phyloP scores from a whole-genome alignment of 2,797 vertebrate species.

The Adrianichthys oophorus region DNA sequence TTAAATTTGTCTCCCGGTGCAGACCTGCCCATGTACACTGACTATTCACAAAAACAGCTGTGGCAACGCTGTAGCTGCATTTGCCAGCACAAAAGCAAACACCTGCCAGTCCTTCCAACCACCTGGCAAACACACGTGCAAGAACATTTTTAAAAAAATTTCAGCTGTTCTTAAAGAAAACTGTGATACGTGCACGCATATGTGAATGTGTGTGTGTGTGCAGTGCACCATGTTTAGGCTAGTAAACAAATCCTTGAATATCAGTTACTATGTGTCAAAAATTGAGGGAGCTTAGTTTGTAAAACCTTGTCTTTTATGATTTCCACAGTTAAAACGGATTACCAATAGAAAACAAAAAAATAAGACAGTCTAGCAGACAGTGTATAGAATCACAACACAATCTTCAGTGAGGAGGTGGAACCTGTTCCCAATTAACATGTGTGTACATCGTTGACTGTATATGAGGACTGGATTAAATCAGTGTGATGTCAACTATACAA shows the following conservation, averaged over 20 bases:
- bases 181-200: conserved; percentile 16
- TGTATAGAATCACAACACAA: no score
- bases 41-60: conserved; percentile 53
- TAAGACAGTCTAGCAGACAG: conserved; percentile 5
- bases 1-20: conserved; percentile 65
- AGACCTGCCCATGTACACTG: conserved; percentile 33
- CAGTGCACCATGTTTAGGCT: conserved; percentile 5
- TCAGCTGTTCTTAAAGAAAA: conserved; percentile 59
- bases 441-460: no score
- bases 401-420: no score
- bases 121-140: conserved; percentile 64
- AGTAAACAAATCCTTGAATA: conserved; percentile 28
- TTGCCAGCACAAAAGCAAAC: conserved; percentile 58
- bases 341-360: conserved; percentile 39
- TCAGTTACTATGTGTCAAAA: conserved; percentile 30
- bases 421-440: no score
- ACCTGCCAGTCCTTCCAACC: conserved; percentile 70
- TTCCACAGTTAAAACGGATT: conserved; percentile 53
- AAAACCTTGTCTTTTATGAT: conserved; percentile 59
- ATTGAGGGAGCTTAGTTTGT: conserved; percentile 9
- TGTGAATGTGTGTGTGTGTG: conserved; percentile 16
- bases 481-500: no score
- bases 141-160: conserved; percentile 22
- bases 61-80: conserved; percentile 68
- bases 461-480: no score